Percentiles rank a stretch among this genome's conserved stretches.
Evolutionary conservation across 2,888 invertebrate species (phyloP).

Genomic region (Mimachlamys varia): DNA sequence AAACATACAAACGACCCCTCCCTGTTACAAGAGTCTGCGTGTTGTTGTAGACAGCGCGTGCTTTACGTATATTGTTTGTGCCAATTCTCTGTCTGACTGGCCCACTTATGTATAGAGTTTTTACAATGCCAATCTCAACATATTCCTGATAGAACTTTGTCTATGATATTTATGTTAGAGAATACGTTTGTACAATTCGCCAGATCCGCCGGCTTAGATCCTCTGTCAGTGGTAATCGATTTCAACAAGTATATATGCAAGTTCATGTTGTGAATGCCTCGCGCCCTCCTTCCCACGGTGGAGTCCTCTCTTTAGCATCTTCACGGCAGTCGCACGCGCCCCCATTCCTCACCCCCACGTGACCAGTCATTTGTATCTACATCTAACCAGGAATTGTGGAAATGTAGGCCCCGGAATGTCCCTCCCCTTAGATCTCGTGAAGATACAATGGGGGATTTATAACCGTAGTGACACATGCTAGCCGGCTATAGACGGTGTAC

Average conservation of each 20-base stretch:
- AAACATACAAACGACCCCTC: no score
- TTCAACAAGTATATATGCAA: not conserved
- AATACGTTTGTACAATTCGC: not conserved
- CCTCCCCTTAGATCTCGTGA: not conserved
- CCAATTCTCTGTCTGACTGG: not conserved
- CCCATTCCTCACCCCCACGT: not conserved
- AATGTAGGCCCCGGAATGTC: not conserved
- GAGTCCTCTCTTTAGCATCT: not conserved
- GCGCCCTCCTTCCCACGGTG: not conserved
- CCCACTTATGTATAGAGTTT: not conserved
- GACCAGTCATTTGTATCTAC: not conserved
- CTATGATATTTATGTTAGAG: not conserved
- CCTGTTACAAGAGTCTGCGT: no score
- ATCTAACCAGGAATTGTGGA: not conserved
- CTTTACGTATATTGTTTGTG: not conserved
- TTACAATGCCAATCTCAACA: conserved; percentile 5
- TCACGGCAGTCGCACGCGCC: not conserved
- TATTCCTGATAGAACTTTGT: not conserved
- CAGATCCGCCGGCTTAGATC: not conserved
- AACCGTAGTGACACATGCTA: not conserved
- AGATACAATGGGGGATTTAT: not conserved
- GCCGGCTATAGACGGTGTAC: not conserved
- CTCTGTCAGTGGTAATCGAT: not conserved
- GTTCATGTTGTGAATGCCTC: not conserved
- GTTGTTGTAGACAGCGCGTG: not conserved